Conservation (phyloP, 2,113 vertebrate species). For the Oreotrochilus melanogaster region DNA sequence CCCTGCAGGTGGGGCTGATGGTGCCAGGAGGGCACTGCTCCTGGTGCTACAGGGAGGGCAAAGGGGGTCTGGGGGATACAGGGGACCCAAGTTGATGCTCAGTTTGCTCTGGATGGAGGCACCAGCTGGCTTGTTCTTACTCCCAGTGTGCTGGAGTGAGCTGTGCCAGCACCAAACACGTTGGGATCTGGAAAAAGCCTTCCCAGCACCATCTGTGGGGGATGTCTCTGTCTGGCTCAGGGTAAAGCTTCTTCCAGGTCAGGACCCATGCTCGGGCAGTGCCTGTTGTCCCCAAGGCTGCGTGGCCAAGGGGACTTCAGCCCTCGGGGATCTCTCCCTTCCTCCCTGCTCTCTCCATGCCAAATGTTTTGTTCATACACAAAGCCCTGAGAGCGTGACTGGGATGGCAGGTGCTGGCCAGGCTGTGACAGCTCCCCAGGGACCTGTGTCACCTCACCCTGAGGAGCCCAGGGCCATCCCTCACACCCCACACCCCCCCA, state of each 20-base stretch:
- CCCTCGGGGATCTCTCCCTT: neutral
- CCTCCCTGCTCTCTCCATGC: accelerated
- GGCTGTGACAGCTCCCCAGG: neutral
- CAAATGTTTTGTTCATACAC: neutral
- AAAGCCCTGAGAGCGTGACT: neutral
- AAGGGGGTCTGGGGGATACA: neutral
- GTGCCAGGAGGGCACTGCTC: accelerated
- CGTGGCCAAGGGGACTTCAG: neutral
- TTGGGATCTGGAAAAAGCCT: neutral
- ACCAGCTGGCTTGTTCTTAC: accelerated
- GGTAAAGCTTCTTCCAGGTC: neutral
- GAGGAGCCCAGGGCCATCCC: neutral
- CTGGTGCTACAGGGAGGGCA: neutral
- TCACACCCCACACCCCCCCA: too few species aligned
- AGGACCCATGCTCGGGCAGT: neutral
- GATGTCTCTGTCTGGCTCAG: neutral
- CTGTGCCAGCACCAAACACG: neutral
- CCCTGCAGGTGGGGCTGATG: accelerated
- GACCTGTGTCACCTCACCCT: neutral
- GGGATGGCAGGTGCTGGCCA: neutral
- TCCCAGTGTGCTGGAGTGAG: accelerated
- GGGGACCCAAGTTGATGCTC: neutral
- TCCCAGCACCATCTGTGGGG: neutral
- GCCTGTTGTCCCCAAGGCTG: neutral
- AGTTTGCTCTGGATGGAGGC: neutral